A percentile compares a stretch with the other conserved stretches of the same genome.
These are phyloP conservation scores for Cheilosia pagana DNA, from an alignment of 2,888 invertebrate genomes.

Conservation along the genomic window DNA sequence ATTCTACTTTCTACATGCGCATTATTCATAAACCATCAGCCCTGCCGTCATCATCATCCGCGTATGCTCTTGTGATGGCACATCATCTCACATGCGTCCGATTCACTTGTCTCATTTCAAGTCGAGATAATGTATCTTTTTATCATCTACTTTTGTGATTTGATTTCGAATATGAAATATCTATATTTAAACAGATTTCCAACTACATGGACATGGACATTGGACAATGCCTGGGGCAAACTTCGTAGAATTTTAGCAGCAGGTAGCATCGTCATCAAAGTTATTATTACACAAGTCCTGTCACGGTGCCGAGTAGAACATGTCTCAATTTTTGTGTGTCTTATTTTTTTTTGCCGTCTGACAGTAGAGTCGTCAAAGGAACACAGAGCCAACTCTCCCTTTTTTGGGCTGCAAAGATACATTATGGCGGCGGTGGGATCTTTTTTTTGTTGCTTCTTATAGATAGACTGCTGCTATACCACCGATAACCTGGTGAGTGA, in stretches of 20 bases:
- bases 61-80: slow-evolving; percentile 53
- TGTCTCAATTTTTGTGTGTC: slow-evolving; percentile 73
- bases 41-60: slow-evolving; percentile 64
- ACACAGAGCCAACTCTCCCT: slow-evolving; percentile 45
- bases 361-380: slow-evolving; percentile 48
- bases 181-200: slow-evolving; percentile 66
- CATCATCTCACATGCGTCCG: slow-evolving; percentile 71
- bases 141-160: slow-evolving; percentile 66
- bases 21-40: slow-evolving; percentile 73
- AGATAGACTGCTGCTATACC: slow-evolving; percentile 14
- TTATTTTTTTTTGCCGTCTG: slow-evolving; percentile 15
- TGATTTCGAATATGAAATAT: slow-evolving; percentile 71
- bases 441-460: slow-evolving; percentile 38
- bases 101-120: slow-evolving; percentile 75
- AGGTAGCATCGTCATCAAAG: slow-evolving; percentile 71
- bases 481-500: slow-evolving; percentile 39
- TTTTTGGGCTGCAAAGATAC: slow-evolving; percentile 69
- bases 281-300: slow-evolving; percentile 75
- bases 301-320: slow-evolving; percentile 73
- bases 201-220: not conserved
- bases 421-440: slow-evolving; percentile 31
- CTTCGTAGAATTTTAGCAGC: slow-evolving; percentile 56
- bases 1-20: slow-evolving; percentile 62
- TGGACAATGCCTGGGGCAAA: slow-evolving; percentile 1
- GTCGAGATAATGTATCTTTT: slow-evolving; percentile 73